Evolutionary conservation across 2,113 vertebrate species (phyloP).

Genomic region (Rallus limicola): DNA sequence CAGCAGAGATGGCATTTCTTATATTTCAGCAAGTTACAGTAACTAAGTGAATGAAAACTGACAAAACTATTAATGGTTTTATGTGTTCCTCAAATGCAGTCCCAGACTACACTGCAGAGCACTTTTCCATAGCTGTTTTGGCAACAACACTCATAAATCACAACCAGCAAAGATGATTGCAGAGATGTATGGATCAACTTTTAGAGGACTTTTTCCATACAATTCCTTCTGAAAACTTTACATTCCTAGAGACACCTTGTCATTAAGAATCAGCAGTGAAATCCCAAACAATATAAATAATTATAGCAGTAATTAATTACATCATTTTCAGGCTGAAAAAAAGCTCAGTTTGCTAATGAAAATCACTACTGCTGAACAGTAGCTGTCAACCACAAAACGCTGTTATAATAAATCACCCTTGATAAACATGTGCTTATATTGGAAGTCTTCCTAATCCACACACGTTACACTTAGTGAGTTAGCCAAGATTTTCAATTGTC

Average conservation of each 20-base stretch:
- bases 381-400: not conserved
- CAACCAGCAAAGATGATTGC: not conserved
- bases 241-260: not conserved
- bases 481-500: not conserved
- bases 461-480: not conserved
- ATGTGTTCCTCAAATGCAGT: not conserved
- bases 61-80: not conserved
- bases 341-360: conserved; percentile 11
- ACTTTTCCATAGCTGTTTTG: not conserved
- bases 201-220: not conserved
- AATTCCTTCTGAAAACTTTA: not conserved
- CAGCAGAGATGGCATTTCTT: not conserved
- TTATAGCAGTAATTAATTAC: conserved; percentile 47
- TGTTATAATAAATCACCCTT: not conserved
- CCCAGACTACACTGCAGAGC: not conserved
- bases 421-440: not conserved
- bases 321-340: conserved; percentile 8
- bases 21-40: not conserved
- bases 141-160: not conserved
- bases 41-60: not conserved
- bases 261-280: conserved; percentile 35
- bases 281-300: conserved; percentile 34
- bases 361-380: not conserved
- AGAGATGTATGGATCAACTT: not conserved
- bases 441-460: not conserved